These are phyloP conservation scores for Campoplex capitator DNA, from an alignment of 2,888 invertebrate species.

Conservation along the genomic window DNA sequence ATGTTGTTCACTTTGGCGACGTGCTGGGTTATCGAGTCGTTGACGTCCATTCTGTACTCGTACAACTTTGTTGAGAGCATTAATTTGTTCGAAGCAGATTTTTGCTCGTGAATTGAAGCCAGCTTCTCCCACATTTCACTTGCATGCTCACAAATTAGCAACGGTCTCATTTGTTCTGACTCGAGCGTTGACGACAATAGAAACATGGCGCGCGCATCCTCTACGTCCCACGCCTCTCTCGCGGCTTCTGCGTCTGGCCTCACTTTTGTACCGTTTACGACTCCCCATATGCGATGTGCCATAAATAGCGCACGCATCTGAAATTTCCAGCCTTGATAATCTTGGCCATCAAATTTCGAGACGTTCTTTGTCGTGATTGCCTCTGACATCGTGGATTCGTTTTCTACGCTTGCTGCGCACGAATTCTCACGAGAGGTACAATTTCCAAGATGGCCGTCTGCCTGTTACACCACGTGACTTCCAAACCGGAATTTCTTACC, in stretches of 20 bases:
- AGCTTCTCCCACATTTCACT: constrained; percentile 72
- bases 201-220: constrained; percentile 72
- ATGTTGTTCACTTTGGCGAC: constrained; percentile 69
- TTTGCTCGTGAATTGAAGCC: constrained; percentile 71
- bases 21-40: constrained; percentile 70
- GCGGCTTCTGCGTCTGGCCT: constrained; percentile 30
- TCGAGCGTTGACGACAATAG: constrained; percentile 70
- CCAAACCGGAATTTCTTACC: no score
- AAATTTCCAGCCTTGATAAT: constrained; percentile 61
- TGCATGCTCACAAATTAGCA: constrained; percentile 70
- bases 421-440: not conserved
- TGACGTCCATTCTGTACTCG: constrained; percentile 65
- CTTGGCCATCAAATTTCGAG: constrained; percentile 52
- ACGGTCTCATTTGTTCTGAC: constrained; percentile 62
- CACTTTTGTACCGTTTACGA: constrained; percentile 45
- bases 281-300: constrained; percentile 50
- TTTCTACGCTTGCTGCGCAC: not conserved
- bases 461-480: no score
- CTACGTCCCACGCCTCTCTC: constrained; percentile 63
- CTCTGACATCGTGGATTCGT: constrained; percentile 45
- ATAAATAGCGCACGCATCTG: constrained; percentile 54
- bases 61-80: constrained; percentile 68
- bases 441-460: not conserved
- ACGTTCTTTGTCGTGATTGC: constrained; percentile 49
- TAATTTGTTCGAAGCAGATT: constrained; percentile 72